Evolutionary conservation across 2,797 vertebrate genomes (phyloP).

Genomic region (Danio jaintianensis): DNA sequence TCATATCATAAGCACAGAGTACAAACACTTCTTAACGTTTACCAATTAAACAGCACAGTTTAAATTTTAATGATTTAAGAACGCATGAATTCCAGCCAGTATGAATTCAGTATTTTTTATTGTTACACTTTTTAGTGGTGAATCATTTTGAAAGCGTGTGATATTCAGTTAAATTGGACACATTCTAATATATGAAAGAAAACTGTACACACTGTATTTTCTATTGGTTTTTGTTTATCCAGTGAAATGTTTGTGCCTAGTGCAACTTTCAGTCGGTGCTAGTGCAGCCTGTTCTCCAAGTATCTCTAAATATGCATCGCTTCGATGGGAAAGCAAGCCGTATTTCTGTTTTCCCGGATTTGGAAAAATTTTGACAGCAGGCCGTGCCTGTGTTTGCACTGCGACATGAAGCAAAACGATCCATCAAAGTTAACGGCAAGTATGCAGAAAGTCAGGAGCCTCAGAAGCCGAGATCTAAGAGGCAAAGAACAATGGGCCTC

Average conservation of each 20-base stretch:
- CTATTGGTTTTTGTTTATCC: constrained; percentile 3
- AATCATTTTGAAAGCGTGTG: no score
- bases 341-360: constrained; percentile 47
- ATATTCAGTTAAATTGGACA: no score
- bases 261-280: neutral
- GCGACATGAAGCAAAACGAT: constrained; percentile 61
- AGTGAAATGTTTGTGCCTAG: neutral
- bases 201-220: neutral
- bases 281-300: neutral
- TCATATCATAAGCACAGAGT: no score
- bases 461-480: constrained; percentile 78
- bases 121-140: no score
- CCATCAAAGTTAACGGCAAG: constrained; percentile 68
- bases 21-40: no score
- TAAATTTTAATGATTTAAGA: no score
- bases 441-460: constrained; percentile 76
- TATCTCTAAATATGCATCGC: constrained; percentile 32
- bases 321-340: constrained; percentile 47
- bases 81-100: no score
- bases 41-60: no score
- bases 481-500: constrained; percentile 75
- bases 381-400: constrained; percentile 60
- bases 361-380: constrained; percentile 57
- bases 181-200: no score
- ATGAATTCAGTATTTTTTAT: no score